A percentile compares a stretch with the other conserved stretches of the same genome.
Evolutionary conservation across 2,888 invertebrate genomes (phyloP).

Genomic region (Galerucella calmariensis): DNA sequence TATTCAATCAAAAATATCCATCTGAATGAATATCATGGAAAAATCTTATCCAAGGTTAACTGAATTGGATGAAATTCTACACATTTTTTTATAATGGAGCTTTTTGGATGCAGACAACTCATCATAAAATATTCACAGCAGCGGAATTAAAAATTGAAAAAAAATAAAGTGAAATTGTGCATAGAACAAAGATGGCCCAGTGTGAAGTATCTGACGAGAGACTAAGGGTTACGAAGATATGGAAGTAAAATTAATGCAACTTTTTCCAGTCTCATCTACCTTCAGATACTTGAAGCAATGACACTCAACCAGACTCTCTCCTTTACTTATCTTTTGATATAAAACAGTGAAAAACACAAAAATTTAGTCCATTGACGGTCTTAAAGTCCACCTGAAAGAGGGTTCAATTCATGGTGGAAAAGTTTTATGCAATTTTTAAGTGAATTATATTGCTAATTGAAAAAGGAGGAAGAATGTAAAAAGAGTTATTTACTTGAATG

Average conservation of each 20-base stretch:
- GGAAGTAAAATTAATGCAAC: constrained; percentile 32
- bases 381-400: background rate
- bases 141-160: constrained; percentile 1
- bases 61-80: background rate
- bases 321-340: constrained; percentile 37
- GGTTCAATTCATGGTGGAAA: background rate
- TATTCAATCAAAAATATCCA: too few species aligned
- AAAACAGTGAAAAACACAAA: constrained; percentile 34
- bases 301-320: constrained; percentile 32
- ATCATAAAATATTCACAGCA: constrained; percentile 3
- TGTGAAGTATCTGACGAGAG: constrained; percentile 1
- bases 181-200: constrained; percentile 17
- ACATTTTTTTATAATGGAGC: background rate
- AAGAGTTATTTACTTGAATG: too few species aligned
- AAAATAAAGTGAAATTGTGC: constrained; percentile 1
- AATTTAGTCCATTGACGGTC: constrained; percentile 13
- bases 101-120: background rate
- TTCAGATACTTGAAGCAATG: constrained; percentile 29
- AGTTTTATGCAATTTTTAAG: too few species aligned
- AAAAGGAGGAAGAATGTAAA: too few species aligned
- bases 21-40: background rate
- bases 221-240: constrained; percentile 13
- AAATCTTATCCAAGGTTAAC: background rate
- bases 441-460: too few species aligned
- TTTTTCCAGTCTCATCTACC: constrained; percentile 22